Evolutionary conservation across 2,888 invertebrate genomes (phyloP).

Genomic region (Parthenolecanium corni): DNA sequence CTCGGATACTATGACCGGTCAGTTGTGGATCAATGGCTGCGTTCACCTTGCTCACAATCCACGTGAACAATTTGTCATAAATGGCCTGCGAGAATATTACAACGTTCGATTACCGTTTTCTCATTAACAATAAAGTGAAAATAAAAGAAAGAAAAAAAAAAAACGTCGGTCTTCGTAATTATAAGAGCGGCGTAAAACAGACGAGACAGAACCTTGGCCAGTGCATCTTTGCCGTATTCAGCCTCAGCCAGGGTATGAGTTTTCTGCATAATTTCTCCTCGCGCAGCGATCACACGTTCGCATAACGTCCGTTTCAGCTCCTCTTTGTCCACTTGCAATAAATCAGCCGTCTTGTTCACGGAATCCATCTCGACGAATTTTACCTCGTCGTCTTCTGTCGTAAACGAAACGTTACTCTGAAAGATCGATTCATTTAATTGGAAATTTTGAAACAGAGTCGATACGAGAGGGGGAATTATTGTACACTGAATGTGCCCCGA

Average conservation of each 20-base stretch:
- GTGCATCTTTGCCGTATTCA: slow-evolving; percentile 76
- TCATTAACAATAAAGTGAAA: neutral
- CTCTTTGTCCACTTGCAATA: slow-evolving; percentile 53
- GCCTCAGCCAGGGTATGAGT: slow-evolving; percentile 76
- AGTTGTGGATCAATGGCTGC: slow-evolving; percentile 59
- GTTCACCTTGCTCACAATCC: slow-evolving; percentile 88
- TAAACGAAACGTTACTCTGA: slow-evolving; percentile 52
- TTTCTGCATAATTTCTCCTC: slow-evolving; percentile 84
- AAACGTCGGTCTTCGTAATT: neutral
- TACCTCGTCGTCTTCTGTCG: slow-evolving; percentile 48
- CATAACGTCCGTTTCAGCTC: slow-evolving; percentile 66
- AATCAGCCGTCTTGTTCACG: slow-evolving; percentile 46
- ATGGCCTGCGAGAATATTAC: slow-evolving; percentile 50
- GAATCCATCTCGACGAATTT: slow-evolving; percentile 49
- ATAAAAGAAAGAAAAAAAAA: no score
- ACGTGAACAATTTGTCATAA: slow-evolving; percentile 86
- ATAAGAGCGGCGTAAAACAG: neutral
- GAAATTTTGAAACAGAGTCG: no score
- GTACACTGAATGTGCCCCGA: no score
- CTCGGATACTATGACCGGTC: slow-evolving; percentile 46
- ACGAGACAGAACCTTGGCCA: slow-evolving; percentile 57
- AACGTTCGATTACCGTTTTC: neutral
- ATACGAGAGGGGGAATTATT: no score
- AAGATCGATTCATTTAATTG: no score
- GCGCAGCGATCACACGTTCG: slow-evolving; percentile 81